Percentiles rank a stretch among this genome's conserved stretches.
These are phyloP conservation scores for Drosophila demipolita DNA, from an alignment of 2,888 invertebrate genomes.

Conservation along the genomic window DNA sequence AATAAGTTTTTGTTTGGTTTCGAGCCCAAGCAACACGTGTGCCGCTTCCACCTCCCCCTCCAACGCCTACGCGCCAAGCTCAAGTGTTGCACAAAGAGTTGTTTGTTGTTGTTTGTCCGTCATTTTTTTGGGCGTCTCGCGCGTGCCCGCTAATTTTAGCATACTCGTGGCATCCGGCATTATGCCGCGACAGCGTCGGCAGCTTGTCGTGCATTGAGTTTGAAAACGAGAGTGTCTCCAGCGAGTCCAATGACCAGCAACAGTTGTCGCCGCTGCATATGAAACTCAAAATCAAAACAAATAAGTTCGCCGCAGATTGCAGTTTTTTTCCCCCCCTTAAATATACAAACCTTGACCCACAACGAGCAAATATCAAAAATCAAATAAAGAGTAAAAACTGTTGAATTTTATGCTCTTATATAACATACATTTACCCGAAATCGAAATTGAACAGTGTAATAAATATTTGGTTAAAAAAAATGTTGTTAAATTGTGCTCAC, in stretches of 20 bases:
- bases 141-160: conserved; percentile 44
- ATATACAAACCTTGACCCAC: conserved; percentile 64
- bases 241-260: conserved; percentile 74
- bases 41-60: conserved; percentile 14
- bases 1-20: background rate
- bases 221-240: conserved; percentile 64
- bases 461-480: conserved; percentile 18
- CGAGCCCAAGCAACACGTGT: conserved; percentile 4
- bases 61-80: conserved; percentile 43
- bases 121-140: conserved; percentile 44
- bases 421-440: conserved; percentile 33
- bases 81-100: conserved; percentile 43
- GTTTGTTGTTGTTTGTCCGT: conserved; percentile 4
- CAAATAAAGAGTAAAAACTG: background rate
- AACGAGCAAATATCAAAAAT: conserved; percentile 15
- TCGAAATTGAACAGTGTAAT: conserved; percentile 12
- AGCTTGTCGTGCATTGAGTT: conserved; percentile 50
- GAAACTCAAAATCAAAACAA: conserved; percentile 21
- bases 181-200: conserved; percentile 63
- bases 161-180: conserved; percentile 62
- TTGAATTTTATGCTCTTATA: conserved; percentile 8
- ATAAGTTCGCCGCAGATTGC: conserved; percentile 36
- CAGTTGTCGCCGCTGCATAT: conserved; percentile 24
- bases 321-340: conserved; percentile 6
- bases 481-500: conserved; percentile 41